These are phyloP conservation scores for Crotalus viridis DNA, from an alignment of 2,113 vertebrate species.

Conservation along the genomic window DNA sequence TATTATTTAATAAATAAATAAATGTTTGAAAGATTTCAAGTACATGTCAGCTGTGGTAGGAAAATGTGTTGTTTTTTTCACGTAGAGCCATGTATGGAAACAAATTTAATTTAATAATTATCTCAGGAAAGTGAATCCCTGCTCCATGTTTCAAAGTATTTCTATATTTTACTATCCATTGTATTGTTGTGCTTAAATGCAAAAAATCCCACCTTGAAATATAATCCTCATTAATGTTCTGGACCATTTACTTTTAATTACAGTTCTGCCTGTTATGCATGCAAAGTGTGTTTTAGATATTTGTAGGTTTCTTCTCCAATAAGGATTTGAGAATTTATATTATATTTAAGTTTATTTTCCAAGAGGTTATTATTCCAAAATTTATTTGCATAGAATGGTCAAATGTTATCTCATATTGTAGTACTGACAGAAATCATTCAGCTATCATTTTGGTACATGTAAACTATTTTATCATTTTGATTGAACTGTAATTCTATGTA, in stretches of 20 bases:
- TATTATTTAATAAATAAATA: neutral
- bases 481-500: neutral
- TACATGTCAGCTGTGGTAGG: neutral
- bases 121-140: conserved; percentile 20
- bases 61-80: neutral
- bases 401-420: conserved; percentile 18
- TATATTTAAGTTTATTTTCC: conserved; percentile 26
- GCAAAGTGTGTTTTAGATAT: conserved; percentile 33
- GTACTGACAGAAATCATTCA: neutral
- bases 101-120: conserved; percentile 42
- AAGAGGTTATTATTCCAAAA: conserved; percentile 11
- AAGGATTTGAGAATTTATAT: neutral
- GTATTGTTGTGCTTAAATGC: neutral
- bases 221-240: conserved; percentile 17
- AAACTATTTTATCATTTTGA: neutral
- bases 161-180: conserved; percentile 21
- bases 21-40: neutral
- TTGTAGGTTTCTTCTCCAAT: neutral
- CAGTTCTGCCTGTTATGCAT: neutral
- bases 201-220: neutral
- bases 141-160: conserved; percentile 25
- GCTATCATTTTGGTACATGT: neutral
- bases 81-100: conserved; percentile 20
- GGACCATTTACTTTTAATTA: conserved; percentile 20
- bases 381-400: neutral